A percentile compares a stretch with the other conserved stretches of the same genome.
Evolutionary conservation across 2,888 invertebrate genomes (phyloP).

Genomic region (Acanthopleura granulata): DNA sequence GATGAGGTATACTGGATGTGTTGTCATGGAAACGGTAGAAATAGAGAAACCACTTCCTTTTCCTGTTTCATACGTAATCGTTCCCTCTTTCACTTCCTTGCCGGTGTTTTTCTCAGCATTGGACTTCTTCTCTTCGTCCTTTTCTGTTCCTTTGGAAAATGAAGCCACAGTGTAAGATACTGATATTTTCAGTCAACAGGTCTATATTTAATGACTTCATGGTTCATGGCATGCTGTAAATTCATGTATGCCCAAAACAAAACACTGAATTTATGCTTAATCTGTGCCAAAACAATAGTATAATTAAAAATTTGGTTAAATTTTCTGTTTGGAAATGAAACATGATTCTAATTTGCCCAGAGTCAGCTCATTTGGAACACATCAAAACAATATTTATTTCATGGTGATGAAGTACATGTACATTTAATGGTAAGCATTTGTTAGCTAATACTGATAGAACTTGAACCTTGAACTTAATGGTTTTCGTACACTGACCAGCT

Average conservation of each 20-base stretch:
- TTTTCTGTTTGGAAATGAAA: neutral
- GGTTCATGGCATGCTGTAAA: no score
- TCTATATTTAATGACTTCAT: no score
- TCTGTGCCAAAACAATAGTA: neutral
- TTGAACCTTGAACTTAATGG: no score
- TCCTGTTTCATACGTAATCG: neutral
- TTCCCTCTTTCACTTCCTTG: neutral
- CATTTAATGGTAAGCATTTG: no score
- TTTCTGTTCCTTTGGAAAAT: conserved; percentile 20
- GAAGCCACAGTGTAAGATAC: neutral
- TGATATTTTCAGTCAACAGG: neutral
- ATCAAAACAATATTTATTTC: no score
- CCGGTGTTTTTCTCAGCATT: neutral
- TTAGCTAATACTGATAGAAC: no score
- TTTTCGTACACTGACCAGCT: no score
- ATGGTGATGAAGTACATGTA: no score
- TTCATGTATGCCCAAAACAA: no score
- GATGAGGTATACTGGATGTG: conserved; percentile 9
- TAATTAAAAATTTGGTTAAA: neutral
- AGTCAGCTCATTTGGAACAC: no score
- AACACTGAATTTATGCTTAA: no score
- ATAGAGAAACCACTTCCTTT: neutral
- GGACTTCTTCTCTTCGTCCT: neutral
- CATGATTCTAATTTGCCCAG: no score
- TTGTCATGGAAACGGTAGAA: neutral